These are phyloP conservation scores for Hyles vespertilio DNA, from an alignment of 1,140 invertebrate species.

Conservation along the genomic window DNA sequence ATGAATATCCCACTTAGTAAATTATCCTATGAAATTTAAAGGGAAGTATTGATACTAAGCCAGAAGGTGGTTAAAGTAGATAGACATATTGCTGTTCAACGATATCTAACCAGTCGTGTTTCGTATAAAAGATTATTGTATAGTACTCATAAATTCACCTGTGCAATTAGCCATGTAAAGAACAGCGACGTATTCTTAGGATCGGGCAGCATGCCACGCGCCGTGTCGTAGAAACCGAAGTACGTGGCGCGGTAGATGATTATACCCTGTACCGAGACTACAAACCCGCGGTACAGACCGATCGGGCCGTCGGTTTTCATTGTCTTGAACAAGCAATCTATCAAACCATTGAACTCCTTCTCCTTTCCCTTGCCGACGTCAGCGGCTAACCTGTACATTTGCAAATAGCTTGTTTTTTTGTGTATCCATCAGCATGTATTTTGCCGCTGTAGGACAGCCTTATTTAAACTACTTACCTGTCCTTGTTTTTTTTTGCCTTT, in stretches of 20 bases:
- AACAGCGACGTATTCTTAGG: conserved; percentile 87
- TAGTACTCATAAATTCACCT: conserved; percentile 69
- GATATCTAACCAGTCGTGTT: too few relatives aligned
- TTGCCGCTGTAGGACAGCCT: too few relatives aligned
- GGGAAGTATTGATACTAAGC: too few relatives aligned
- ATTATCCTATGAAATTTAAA: too few relatives aligned
- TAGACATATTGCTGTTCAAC: too few relatives aligned
- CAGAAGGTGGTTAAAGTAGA: too few relatives aligned
- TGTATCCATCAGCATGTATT: too few relatives aligned
- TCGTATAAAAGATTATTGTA: too few relatives aligned
- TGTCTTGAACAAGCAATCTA: conserved; percentile 90
- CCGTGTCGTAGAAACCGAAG: conserved; percentile 95
- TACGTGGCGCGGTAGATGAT: conserved; percentile 93
- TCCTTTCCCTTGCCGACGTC: conserved; percentile 87
- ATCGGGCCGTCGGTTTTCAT: conserved; percentile 87
- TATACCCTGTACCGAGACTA: conserved; percentile 93
- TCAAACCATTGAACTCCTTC: conserved; percentile 89
- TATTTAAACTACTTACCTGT: too few relatives aligned
- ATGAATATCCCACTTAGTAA: too few relatives aligned
- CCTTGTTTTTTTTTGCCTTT: too few relatives aligned
- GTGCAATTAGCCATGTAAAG: conserved; percentile 89
- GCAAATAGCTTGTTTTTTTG: too few relatives aligned
- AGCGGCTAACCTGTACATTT: conserved; percentile 81
- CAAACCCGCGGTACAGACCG: conserved; percentile 93
- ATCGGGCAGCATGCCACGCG: conserved; percentile 91